Evolutionary conservation across 2,113 vertebrate genomes (phyloP).

Genomic region (Lutjanus erythropterus): DNA sequence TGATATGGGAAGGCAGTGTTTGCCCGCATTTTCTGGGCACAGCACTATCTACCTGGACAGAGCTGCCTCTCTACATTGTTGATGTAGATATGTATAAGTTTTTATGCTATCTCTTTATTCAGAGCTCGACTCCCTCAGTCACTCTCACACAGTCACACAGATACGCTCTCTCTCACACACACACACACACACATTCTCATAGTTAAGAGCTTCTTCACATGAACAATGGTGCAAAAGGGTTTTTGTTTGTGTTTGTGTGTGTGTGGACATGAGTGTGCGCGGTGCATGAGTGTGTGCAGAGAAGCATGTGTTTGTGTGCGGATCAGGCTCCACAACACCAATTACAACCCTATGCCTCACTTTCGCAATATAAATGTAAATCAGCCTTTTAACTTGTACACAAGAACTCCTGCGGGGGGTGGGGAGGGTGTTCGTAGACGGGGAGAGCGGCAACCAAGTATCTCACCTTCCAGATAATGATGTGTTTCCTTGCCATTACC

Average conservation of each 20-base stretch:
- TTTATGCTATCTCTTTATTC: slow-evolving; percentile 17
- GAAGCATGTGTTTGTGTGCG: slow-evolving; percentile 26
- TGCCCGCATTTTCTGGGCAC: slow-evolving; percentile 31
- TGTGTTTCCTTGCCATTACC: slow-evolving; percentile 49
- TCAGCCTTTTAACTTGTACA: slow-evolving; percentile 70
- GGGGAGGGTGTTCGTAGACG: background rate
- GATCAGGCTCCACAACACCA: slow-evolving; percentile 39
- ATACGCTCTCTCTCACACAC: background rate
- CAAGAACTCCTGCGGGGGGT: slow-evolving; percentile 38
- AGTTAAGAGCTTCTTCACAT: slow-evolving; percentile 1
- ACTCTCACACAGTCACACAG: slow-evolving; percentile 10
- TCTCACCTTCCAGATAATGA: slow-evolving; percentile 70
- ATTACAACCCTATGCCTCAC: slow-evolving; percentile 51
- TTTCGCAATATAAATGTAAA: slow-evolving; percentile 72
- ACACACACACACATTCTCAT: background rate
- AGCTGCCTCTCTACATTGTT: slow-evolving; percentile 27
- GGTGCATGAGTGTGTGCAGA: background rate
- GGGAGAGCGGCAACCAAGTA: slow-evolving; percentile 1
- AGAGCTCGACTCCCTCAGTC: background rate
- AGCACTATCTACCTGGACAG: slow-evolving; percentile 41
- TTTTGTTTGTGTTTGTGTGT: background rate
- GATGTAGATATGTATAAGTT: slow-evolving; percentile 20
- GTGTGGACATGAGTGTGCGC: slow-evolving; percentile 30
- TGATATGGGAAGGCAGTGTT: slow-evolving; percentile 58
- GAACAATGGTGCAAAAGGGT: background rate